Evolutionary conservation across 37 sponge, comb jelly and placozoan genomes (phyloP).

Genomic region (Spongilla lacustris): DNA sequence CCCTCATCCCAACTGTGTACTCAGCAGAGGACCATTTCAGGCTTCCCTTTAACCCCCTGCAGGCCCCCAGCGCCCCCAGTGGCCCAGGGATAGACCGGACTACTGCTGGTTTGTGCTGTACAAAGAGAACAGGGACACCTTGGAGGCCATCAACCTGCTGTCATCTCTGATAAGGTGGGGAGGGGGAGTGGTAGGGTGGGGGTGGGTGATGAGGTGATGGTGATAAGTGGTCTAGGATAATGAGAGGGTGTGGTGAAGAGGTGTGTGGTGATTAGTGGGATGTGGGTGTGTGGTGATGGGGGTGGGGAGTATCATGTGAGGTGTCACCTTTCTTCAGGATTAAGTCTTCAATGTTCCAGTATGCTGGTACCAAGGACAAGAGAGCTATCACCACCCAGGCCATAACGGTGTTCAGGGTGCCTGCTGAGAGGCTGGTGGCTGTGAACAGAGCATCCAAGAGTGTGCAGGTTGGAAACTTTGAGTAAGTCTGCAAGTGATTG

Average conservation of each 20-base stretch:
- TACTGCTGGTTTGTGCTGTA: conserved; percentile 85
- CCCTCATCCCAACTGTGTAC: no score
- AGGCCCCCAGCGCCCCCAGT: conserved; percentile 13
- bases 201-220: background rate
- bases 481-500: conserved; percentile 9
- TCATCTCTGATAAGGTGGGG: conserved; percentile 53
- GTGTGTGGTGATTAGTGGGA: no score
- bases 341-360: conserved; percentile 69
- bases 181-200: conserved; percentile 28
- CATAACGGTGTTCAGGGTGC: conserved; percentile 71
- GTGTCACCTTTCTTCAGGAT: conserved; percentile 26
- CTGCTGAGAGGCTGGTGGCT: conserved; percentile 63
- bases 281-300: conserved; percentile 25
- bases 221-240: background rate
- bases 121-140: conserved; percentile 92
- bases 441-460: conserved; percentile 61
- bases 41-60: background rate
- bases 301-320: background rate
- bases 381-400: conserved; percentile 90
- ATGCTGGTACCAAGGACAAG: conserved; percentile 91
- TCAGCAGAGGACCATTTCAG: no score
- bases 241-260: conserved; percentile 20
- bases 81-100: conserved; percentile 67
- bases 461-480: conserved; percentile 80
- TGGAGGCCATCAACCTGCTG: conserved; percentile 74